Conservation (phyloP, 2,797 vertebrate genomes). For the Sylvia borin region DNA sequence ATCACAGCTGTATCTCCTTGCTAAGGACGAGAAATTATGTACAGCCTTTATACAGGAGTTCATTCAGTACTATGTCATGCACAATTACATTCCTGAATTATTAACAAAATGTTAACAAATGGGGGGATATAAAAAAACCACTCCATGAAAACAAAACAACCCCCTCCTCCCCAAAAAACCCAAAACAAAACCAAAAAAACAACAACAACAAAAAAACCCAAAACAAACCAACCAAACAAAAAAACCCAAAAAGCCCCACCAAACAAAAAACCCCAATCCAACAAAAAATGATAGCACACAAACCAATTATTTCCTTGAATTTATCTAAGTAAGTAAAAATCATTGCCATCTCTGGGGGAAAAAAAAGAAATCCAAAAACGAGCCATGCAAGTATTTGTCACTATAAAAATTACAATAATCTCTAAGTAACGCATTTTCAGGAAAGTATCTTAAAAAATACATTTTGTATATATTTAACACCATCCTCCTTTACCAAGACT, state of each 20-base stretch:
- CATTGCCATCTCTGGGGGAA: neutral
- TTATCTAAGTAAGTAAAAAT: neutral
- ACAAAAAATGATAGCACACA: neutral
- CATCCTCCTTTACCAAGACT: neutral
- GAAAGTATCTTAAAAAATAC: neutral
- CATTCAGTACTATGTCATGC: constrained; percentile 29
- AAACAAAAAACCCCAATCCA: neutral
- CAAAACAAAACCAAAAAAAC: no score
- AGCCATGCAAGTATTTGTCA: neutral
- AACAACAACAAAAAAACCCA: neutral
- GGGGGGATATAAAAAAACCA: neutral
- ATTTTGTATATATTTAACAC: neutral
- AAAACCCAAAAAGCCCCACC: neutral
- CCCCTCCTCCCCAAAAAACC: no score
- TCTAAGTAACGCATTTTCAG: neutral
- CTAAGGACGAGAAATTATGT: constrained; percentile 7
- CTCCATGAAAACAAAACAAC: neutral
- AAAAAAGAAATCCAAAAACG: neutral
- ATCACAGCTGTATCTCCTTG: constrained; percentile 22
- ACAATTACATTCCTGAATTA: constrained; percentile 36
- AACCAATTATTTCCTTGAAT: neutral
- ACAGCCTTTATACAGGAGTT: constrained; percentile 12
- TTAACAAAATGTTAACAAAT: neutral
- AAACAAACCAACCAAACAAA: neutral
- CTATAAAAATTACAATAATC: neutral